These are phyloP conservation scores for Strigamia crassipes DNA, from an alignment of 2,888 invertebrate genomes.

Conservation along the genomic window DNA sequence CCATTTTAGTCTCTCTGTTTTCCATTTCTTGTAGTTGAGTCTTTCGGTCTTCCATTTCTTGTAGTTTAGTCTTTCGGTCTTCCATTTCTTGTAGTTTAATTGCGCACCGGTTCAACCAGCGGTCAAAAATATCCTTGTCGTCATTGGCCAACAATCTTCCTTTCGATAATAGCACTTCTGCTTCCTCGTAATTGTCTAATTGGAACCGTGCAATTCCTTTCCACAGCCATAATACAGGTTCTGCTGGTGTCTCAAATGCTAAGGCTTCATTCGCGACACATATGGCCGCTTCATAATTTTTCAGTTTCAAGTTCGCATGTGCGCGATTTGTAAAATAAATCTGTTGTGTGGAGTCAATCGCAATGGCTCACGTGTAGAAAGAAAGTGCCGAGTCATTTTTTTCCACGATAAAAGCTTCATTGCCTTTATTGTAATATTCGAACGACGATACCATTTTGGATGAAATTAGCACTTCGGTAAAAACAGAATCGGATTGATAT, in stretches of 20 bases:
- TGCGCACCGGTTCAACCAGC: neutral
- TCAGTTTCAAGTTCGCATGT: neutral
- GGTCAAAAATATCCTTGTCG: neutral
- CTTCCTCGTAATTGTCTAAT: neutral
- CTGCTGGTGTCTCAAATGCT: no score
- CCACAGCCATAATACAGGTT: no score
- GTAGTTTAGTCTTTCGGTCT: no score
- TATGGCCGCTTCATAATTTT: neutral
- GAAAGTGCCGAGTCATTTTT: neutral
- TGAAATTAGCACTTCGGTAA: no score
- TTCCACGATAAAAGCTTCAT: neutral
- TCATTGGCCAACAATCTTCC: neutral
- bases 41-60: no score
- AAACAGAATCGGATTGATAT: no score
- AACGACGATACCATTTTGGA: no score
- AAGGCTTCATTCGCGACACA: no score
- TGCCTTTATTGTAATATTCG: neutral
- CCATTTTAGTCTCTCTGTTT: no score
- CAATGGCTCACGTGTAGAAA: neutral
- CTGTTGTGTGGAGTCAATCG: neutral
- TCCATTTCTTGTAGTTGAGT: no score
- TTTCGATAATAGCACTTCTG: neutral
- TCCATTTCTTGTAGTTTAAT: neutral
- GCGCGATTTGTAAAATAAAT: neutral
- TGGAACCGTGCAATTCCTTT: no score